Base-by-base conservation (phyloP, 64 coral and sea anemone species). In the Pachyseris speciosa region DNA sequence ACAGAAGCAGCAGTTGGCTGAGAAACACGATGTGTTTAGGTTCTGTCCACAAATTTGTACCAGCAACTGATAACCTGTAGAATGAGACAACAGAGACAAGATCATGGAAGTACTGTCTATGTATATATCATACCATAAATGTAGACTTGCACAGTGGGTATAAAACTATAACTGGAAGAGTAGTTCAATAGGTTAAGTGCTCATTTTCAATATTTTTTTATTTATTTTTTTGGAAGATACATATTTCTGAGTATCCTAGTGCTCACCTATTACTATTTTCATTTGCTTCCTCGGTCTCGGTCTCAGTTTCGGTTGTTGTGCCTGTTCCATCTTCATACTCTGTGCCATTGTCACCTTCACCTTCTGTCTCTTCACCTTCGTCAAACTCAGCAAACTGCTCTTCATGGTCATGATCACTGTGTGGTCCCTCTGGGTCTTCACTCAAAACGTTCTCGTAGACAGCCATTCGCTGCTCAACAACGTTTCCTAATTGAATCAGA, bases 11-110 rank as follows among this genome's bases (percentile, higher is more conserved):
- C 29, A 84, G 36, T 65, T 84, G 55, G 32, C 52, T 24, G 34
- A 65, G 58, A 60, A 65, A 65, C 20, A 65, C 39, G 7, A 84
- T 84, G 48, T 80, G 48, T 34, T 80, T 80, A 4, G 77, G 77
- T 34, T 80, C 77, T 51, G 51, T 80, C 26, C 50, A 27, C 7
- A 47, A 47, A 11, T 4, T 6, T 47, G 5, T 49, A 49, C 8
- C 45, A 49, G 45, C 45, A 7, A 49, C 8, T 49, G 45, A 49
- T 49, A 49, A 15, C 45, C 45, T 49, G 45, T 15, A 49, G 45
- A 49, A 7, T 10, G 45, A 49, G 45, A 15, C 45, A 49, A 49
- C 45, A 72, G 1, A 26, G 17, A 26, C 59, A 64, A 27, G 24
- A 64, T 64, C 17, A 64, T 24, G 24, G 0, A 0, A 2, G 24